Conservation (phyloP, 2,888 invertebrate genomes). For the Amphimallon solstitiale region DNA sequence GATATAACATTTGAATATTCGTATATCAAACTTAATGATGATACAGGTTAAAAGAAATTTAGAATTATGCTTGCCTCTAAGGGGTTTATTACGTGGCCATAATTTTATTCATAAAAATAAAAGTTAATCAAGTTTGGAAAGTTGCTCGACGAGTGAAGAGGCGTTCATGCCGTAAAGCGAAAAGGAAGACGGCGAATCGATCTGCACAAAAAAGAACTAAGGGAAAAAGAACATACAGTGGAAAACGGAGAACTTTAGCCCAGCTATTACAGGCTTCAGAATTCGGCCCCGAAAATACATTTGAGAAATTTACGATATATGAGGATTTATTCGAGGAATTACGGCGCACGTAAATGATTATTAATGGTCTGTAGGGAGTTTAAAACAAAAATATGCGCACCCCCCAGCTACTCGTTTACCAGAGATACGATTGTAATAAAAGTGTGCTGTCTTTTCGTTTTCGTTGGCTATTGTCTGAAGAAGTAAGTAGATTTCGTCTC, state of each 20-base stretch:
- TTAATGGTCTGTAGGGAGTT: constrained; percentile 44
- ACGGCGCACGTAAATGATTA: constrained; percentile 47
- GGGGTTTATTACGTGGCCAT: constrained; percentile 39
- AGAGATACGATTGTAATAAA: constrained; percentile 25
- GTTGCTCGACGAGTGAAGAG: not conserved
- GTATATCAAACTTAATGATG: not conserved
- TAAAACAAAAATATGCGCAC: constrained; percentile 42
- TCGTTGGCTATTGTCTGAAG: not conserved
- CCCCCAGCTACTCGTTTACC: constrained; percentile 8
- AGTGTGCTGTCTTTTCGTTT: constrained; percentile 17
- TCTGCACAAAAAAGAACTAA: not conserved
- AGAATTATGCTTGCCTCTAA: not conserved
- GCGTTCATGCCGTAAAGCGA: not conserved
- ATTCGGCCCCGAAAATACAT: constrained; percentile 43
- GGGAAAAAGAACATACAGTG: not conserved
- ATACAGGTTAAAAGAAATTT: not conserved
- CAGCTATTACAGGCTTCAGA: constrained; percentile 3
- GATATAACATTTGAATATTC: not conserved
- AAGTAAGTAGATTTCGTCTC: not conserved
- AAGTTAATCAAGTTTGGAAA: constrained; percentile 48
- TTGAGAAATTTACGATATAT: constrained; percentile 51
- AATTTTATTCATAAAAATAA: constrained; percentile 48
- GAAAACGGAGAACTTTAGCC: not conserved
- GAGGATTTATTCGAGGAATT: constrained; percentile 50
- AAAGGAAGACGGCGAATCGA: not conserved